phyloP scores from a whole-genome alignment of 2,888 invertebrate genomes.

The Actias luna region DNA sequence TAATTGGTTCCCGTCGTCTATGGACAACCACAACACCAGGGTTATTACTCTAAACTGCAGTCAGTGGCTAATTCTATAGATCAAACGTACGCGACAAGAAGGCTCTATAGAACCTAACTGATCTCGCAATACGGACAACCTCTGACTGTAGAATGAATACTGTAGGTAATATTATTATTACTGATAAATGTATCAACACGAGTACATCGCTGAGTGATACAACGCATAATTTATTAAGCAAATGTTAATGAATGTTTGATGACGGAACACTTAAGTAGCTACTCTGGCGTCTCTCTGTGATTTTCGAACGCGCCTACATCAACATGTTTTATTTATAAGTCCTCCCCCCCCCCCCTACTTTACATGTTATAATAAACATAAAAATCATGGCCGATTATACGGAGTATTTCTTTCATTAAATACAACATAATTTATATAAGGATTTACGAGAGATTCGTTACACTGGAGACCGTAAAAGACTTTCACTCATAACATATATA shows the following conservation, averaged over 20 bases:
- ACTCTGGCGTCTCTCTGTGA: neutral
- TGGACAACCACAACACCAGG: no score
- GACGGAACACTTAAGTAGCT: slow-evolving; percentile 3
- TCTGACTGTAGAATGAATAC: neutral
- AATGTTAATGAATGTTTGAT: slow-evolving; percentile 4
- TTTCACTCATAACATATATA: neutral
- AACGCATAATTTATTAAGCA: slow-evolving; percentile 2
- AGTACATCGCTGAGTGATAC: neutral
- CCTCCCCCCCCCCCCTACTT: neutral
- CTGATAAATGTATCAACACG: neutral
- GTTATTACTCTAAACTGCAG: no score
- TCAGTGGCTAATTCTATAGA: no score
- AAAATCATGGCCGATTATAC: neutral
- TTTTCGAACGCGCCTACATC: slow-evolving; percentile 5
- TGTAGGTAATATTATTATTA: neutral
- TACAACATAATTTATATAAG: neutral
- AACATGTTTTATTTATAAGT: slow-evolving; percentile 5
- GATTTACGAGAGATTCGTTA: neutral
- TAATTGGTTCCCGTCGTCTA: no score
- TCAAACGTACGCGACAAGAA: no score
- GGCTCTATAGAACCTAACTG: no score
- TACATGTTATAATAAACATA: slow-evolving; percentile 6
- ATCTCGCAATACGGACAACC: no score
- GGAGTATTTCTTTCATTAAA: neutral
- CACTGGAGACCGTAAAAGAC: neutral